Conservation (phyloP, 2,797 vertebrate species). For the Cryptoprocta ferox region DNA sequence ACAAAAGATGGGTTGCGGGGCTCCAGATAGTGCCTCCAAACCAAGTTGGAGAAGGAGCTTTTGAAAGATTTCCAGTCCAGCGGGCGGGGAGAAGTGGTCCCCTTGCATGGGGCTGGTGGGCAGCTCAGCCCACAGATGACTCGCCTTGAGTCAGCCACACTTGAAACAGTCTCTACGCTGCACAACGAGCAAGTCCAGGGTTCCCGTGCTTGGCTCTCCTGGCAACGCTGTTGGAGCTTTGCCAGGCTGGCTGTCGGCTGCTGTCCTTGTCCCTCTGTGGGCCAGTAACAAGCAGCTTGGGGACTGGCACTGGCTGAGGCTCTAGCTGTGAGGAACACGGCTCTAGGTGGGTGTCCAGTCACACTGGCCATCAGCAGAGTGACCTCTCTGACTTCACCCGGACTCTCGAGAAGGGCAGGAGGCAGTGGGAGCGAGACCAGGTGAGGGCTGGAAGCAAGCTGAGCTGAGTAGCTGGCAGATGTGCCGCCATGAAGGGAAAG, state of each 20-base stretch:
- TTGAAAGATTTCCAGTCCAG: background rate
- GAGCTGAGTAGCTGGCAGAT: background rate
- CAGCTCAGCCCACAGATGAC: background rate
- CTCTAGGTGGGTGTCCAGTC: rapidly evolving
- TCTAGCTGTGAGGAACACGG: background rate
- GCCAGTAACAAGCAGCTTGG: background rate
- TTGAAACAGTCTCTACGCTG: background rate
- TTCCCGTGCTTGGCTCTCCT: rapidly evolving
- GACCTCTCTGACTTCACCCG: background rate
- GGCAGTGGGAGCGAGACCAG: background rate
- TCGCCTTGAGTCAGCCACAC: background rate
- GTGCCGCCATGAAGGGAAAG: background rate
- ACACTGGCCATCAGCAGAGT: background rate
- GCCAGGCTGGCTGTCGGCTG: background rate
- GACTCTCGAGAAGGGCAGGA: background rate
- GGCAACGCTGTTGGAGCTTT: background rate
- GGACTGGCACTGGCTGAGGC: background rate
- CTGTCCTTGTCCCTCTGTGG: background rate
- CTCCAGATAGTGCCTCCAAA: background rate
- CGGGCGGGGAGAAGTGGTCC: background rate
- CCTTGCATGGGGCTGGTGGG: background rate
- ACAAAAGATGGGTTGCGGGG: background rate
- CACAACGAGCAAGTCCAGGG: too few species aligned
- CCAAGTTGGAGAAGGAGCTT: background rate
- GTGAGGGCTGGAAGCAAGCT: background rate